phyloP scores from a whole-genome alignment of 1,140 invertebrate genomes.

The Matsumurasca onukii region DNA sequence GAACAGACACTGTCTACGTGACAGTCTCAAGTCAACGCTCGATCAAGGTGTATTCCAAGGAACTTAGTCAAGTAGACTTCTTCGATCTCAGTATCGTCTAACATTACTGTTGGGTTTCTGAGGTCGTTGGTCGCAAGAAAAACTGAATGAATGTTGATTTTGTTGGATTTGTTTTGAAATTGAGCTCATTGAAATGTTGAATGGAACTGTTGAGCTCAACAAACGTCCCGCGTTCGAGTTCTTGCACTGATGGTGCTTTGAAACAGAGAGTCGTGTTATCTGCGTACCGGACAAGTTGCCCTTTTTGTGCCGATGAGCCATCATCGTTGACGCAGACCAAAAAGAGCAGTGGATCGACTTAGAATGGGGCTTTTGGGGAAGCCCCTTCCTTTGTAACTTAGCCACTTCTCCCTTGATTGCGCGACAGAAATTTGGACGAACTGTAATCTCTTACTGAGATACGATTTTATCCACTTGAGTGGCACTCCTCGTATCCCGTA shows the following conservation, averaged over 20 bases:
- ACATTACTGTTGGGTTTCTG: background rate
- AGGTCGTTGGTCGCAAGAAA: background rate
- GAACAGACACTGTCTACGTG: background rate
- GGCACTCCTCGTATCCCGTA: background rate
- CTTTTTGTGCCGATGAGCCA: background rate
- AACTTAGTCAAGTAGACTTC: background rate
- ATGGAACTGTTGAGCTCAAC: background rate
- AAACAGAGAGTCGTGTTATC: conserved; percentile 7
- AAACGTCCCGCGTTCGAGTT: background rate
- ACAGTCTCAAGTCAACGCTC: background rate
- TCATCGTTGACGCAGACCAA: conserved; percentile 11
- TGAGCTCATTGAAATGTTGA: conserved; percentile 1
- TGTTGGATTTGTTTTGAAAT: background rate
- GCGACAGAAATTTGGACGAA: background rate
- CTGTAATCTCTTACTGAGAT: background rate
- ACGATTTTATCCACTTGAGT: background rate
- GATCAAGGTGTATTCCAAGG: conserved; percentile 13
- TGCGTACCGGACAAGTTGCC: background rate
- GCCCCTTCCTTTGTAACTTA: conserved; percentile 4
- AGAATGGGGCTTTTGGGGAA: conserved; percentile 4
- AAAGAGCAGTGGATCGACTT: conserved; percentile 17
- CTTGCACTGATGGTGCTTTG: background rate
- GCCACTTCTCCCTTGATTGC: background rate
- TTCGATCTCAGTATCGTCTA: background rate
- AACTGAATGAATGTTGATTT: conserved; percentile 1